Base-by-base conservation (phyloP, 2,888 invertebrate species). In the Meta bourneti region DNA sequence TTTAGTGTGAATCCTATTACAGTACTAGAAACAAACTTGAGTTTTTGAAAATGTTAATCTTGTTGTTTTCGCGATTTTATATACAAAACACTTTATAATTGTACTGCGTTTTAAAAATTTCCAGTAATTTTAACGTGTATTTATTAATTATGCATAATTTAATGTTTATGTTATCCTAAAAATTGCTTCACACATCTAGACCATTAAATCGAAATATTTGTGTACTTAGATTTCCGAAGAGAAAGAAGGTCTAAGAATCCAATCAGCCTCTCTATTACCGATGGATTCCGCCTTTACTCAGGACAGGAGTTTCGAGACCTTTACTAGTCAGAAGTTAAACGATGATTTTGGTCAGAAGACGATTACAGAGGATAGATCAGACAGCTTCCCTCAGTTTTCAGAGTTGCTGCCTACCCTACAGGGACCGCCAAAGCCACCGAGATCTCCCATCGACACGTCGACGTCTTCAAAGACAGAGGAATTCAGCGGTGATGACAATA, bases 401-500 rank as follows among this genome's bases (percentile, higher is more conserved):
- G 91, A 91, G 8, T 19, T 91, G 6, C 54, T 88, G n/a, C 19
- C 16, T 16, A 49, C 81, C 9, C 19, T 70, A 20, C 78, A 83
- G 19, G 48, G 72, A 16, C 79, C 80, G 6, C 72, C 78, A 8
- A 74, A 72, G 13, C 54, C 86, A 0, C 74, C 81, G 13, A 74
- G 80, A 69, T 54, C 74, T 19, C 88, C 88, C 1, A 34, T 74
- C 51, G 91, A 91, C n/a, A 61, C 74, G 1, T 80, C 51, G 71
- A 85, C 80, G 11, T 80, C 80, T 9, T 85, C 89, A 48, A 82
- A 80, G 54, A 82, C 77, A 8, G 78, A 89, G 81, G 80, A 86
- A 77, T 74, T 85, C 52, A 77, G n/a, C 16, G 61, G 74, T 1
- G 92, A 92, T 34, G 92, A 89, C 49, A 89, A 92, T 9, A 85